Conservation (phyloP, 2,113 vertebrate genomes). For the Charina bottae region DNA sequence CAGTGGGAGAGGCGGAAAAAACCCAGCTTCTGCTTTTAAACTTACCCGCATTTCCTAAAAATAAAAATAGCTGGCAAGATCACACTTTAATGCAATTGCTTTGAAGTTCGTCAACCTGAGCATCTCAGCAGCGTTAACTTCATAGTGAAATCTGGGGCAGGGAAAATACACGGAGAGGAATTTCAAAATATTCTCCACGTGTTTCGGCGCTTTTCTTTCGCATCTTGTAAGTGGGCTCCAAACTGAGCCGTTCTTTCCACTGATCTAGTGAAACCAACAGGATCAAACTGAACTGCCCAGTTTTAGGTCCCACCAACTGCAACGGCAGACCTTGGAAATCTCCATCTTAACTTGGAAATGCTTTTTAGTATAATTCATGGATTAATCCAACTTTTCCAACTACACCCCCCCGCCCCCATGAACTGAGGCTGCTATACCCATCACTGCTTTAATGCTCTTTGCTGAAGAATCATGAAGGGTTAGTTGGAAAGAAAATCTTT, state of each 20-base stretch:
- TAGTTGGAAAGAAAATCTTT: too few relatives aligned
- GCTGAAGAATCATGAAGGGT: neutral
- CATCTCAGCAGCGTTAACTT: neutral
- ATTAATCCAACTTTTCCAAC: neutral
- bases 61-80: neutral
- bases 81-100: neutral
- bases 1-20: too few relatives aligned
- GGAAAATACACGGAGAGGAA: too few relatives aligned
- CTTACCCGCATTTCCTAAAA: too few relatives aligned
- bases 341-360: neutral
- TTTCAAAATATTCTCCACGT: neutral
- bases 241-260: neutral
- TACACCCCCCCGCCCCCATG: too few relatives aligned
- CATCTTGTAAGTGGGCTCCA: neutral
- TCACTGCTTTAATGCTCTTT: neutral
- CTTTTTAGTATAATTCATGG: neutral
- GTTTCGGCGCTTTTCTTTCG: too few relatives aligned
- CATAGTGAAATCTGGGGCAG: neutral
- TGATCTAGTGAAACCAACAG: neutral
- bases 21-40: too few relatives aligned
- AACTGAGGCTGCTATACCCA: too few relatives aligned
- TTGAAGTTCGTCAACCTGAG: neutral
- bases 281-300: neutral
- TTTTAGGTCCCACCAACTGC: neutral
- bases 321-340: neutral